Evolutionary conservation across 2,888 invertebrate genomes (phyloP).

Genomic region (Neelides folsomi): DNA sequence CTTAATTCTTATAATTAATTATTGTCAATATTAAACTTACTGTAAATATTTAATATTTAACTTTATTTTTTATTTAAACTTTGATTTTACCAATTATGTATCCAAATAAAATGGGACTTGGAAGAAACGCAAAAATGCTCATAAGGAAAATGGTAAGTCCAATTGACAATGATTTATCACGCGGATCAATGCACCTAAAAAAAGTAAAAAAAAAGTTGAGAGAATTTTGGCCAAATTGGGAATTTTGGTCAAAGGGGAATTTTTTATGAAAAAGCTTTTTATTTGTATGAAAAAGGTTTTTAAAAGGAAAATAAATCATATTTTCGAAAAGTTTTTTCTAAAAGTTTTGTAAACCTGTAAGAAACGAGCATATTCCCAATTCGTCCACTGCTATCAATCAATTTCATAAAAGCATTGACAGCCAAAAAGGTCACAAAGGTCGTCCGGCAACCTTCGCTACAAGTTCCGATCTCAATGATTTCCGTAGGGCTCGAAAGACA

Average conservation of each 20-base stretch:
- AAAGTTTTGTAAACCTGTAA: conserved; percentile 41
- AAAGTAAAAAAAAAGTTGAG: neutral
- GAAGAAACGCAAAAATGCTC: conserved; percentile 52
- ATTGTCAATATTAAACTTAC: too few species aligned
- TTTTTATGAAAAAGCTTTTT: too few species aligned
- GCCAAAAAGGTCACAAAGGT: conserved; percentile 36
- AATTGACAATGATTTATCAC: conserved; percentile 53
- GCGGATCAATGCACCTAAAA: conserved; percentile 45
- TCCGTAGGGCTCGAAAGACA: conserved; percentile 30
- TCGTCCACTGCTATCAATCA: conserved; percentile 50
- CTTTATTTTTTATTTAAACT: neutral
- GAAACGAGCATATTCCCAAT: conserved; percentile 53
- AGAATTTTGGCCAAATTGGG: neutral
- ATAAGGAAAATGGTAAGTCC: conserved; percentile 49
- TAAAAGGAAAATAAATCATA: conserved; percentile 2
- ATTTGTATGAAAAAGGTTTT: neutral
- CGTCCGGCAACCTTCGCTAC: conserved; percentile 45
- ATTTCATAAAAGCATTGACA: conserved; percentile 41
- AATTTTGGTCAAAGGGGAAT: too few species aligned
- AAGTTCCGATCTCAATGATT: conserved; percentile 43
- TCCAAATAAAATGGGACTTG: conserved; percentile 58
- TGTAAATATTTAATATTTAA: too few species aligned
- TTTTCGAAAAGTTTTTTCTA: neutral
- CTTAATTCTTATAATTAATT: too few species aligned
- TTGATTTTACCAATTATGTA: conserved; percentile 47